Percentiles rank a stretch among this genome's conserved stretches.
Conservation (phyloP, 2,888 invertebrate genomes). For the Cephalotes varians region DNA sequence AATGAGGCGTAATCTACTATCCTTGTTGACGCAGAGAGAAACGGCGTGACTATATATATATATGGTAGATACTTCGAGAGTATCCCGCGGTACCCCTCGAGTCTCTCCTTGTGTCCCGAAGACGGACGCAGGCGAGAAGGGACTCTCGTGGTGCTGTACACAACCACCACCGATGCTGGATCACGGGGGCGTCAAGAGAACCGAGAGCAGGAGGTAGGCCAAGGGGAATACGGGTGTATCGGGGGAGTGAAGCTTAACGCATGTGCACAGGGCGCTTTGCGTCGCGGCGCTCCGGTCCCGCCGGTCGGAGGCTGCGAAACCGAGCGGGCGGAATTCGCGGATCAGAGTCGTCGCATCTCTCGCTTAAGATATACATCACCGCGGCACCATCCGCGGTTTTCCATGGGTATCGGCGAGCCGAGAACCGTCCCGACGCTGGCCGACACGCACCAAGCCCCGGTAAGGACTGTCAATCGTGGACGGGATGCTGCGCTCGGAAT, state of each 20-base stretch:
- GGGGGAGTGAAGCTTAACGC: slow-evolving; percentile 82
- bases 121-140: slow-evolving; percentile 52
- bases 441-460: slow-evolving; percentile 57
- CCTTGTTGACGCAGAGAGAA: slow-evolving; percentile 82
- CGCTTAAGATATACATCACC: slow-evolving; percentile 79
- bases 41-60: slow-evolving; percentile 79
- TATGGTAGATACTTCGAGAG: slow-evolving; percentile 62
- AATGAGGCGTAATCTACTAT: slow-evolving; percentile 61
- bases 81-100: slow-evolving; percentile 49
- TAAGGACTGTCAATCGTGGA: slow-evolving; percentile 56
- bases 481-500: slow-evolving; percentile 58
- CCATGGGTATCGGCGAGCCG: slow-evolving; percentile 74
- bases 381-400: slow-evolving; percentile 69
- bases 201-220: slow-evolving; percentile 15
- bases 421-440: slow-evolving; percentile 73
- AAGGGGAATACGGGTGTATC: slow-evolving; percentile 58
- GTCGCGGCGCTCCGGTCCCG: slow-evolving; percentile 84
- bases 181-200: slow-evolving; percentile 73
- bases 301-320: slow-evolving; percentile 84
- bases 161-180: slow-evolving; percentile 71
- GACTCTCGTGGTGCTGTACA: slow-evolving; percentile 56
- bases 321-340: slow-evolving; percentile 84
- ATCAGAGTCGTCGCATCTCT: slow-evolving; percentile 85
- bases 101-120: slow-evolving; percentile 33
- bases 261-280: slow-evolving; percentile 85